Evolutionary conservation across 2,113 vertebrate species (phyloP).

Genomic region (Syngnathus typhle): DNA sequence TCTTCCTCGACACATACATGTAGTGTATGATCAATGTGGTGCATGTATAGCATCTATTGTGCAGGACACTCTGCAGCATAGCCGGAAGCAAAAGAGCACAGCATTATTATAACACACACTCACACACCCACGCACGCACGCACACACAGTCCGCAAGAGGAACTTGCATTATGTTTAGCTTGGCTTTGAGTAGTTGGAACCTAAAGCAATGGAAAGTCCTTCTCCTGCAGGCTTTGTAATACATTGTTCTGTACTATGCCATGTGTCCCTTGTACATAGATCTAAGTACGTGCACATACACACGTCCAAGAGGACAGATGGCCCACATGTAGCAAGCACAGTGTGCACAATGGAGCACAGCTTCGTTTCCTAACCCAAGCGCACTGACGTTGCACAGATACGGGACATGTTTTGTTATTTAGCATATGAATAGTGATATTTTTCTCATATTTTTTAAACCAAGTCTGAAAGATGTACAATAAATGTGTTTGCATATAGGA

Average conservation of each 20-base stretch:
- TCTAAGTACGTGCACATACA: not conserved
- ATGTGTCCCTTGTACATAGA: constrained; percentile 10
- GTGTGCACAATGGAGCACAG: not conserved
- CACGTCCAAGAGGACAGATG: constrained; percentile 3
- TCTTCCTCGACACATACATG: constrained; percentile 12
- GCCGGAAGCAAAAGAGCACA: constrained; percentile 23
- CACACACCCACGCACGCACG: constrained; percentile 6
- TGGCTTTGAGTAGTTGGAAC: constrained; percentile 15
- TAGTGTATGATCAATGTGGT: constrained; percentile 42
- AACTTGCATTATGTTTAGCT: constrained; percentile 40
- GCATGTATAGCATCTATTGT: constrained; percentile 42
- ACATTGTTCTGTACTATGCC: not conserved
- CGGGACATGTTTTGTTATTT: not conserved
- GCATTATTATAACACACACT: constrained; percentile 20
- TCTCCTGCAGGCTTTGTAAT: constrained; percentile 17
- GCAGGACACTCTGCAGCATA: constrained; percentile 25
- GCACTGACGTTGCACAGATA: not conserved
- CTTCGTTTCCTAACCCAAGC: not conserved
- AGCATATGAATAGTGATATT: not conserved
- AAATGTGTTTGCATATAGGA: too few relatives aligned
- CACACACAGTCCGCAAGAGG: constrained; percentile 18
- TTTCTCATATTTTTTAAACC: not conserved
- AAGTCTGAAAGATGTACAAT: not conserved
- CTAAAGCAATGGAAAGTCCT: constrained; percentile 22
- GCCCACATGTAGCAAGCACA: not conserved